Evolutionary conservation across 2,888 invertebrate species (phyloP), one percentile per base, ranked within the genome.

Genomic region (Idaea biselata): DNA sequence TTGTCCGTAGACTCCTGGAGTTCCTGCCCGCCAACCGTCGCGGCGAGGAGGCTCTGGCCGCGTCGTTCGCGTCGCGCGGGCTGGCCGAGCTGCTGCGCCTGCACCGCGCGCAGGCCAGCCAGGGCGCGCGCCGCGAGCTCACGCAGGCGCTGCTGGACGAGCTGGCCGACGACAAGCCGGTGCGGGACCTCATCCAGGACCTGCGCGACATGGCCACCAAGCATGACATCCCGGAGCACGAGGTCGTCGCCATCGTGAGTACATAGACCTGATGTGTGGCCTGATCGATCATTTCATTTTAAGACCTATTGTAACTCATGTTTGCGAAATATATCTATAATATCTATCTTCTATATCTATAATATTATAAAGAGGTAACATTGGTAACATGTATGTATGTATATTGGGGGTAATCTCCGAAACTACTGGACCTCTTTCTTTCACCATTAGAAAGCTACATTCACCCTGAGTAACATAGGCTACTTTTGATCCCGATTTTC

Each of bases 1-100:
- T n/a, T 25, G 25, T 25, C 25, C 3, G 25, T 77, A 97, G 97
- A 85, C 90, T 98, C 83, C 95, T 97, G 95, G 98, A 98, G 89
- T 97, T 98, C 93, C 96, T 99, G 84, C 99, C 99, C 70, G 94
- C 96, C 80, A 98, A 98, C 91, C 98, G 98, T 83, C 96, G 98
- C 83, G 97, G 97, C 80, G 97, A 97, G 89, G 97, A 97, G 78
- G 95, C 96, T 86, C 96, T 98, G 87, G 95, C 96, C 77, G 91
- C 95, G 74, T 94, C 95, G 77, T 97, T 97, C 91, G 95, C 95
- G 74, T 95, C 96, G 64, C 96, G 96, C 77, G 97, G 96, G 31
- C 94, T 98, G 71, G 95, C 94, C 61, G 96, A 97, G 86, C 95
- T 98, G 78, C 95, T 96, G 76, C 95, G 95, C 77, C 93, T 97